Percentiles rank a stretch among this genome's conserved stretches.
Evolutionary conservation across 2,888 invertebrate species (phyloP).

Genomic region (Rhagophthalmus giganteus): DNA sequence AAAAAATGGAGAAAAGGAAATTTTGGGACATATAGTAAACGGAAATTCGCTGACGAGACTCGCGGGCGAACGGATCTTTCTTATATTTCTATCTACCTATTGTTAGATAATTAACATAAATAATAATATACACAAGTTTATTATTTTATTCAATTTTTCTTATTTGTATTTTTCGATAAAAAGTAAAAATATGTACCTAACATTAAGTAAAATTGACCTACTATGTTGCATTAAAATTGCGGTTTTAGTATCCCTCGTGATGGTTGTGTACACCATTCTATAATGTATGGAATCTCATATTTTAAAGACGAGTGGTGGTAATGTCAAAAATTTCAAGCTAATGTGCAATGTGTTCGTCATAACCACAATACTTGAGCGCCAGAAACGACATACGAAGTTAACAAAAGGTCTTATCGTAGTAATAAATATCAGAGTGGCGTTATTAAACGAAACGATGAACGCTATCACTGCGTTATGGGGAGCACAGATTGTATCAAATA

Average conservation of each 20-base stretch:
- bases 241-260: no score
- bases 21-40: no score
- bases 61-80: no score
- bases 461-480: conserved; percentile 31
- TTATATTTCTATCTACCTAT: no score
- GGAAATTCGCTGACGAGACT: no score
- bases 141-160: background rate
- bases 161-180: background rate
- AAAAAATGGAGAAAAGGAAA: no score
- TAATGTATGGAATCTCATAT: conserved; percentile 14
- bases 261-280: no score
- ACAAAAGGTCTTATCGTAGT: conserved; percentile 35
- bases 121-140: background rate
- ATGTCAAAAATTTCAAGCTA: conserved; percentile 15
- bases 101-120: background rate
- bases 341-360: conserved; percentile 10
- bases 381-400: conserved; percentile 25
- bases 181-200: no score
- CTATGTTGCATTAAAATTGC: background rate
- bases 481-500: conserved; percentile 34
- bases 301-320: conserved; percentile 8
- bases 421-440: conserved; percentile 37
- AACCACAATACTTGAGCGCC: conserved; percentile 18
- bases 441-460: conserved; percentile 35
- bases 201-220: background rate